Percentiles rank a stretch among this genome's conserved stretches.
Evolutionary conservation across 2,797 vertebrate species (phyloP).

Genomic region (Kryptopterus vitreolus): DNA sequence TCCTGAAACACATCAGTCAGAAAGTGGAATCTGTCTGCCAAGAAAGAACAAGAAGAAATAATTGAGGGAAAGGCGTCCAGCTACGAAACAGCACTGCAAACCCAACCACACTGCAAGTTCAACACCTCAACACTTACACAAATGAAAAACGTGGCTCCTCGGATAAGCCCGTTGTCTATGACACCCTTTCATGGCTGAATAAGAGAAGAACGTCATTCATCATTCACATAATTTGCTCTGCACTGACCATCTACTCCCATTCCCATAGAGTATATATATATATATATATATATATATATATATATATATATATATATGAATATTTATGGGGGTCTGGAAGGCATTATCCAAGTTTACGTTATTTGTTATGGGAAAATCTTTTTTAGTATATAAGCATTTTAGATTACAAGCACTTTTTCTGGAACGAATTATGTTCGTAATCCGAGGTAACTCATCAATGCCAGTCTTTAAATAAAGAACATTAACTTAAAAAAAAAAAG

Average conservation of each 20-base stretch:
- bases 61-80: slow-evolving; percentile 13
- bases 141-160: slow-evolving; percentile 74
- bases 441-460: no score
- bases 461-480: no score
- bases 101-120: slow-evolving; percentile 43
- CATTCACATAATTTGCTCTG: slow-evolving; percentile 44
- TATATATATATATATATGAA: no score
- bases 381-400: no score
- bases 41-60: slow-evolving; percentile 30
- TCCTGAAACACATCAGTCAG: slow-evolving; percentile 24
- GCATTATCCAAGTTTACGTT: no score
- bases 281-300: no score
- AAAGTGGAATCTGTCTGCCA: slow-evolving; percentile 29
- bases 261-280: neutral
- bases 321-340: no score
- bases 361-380: no score
- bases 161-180: slow-evolving; percentile 71
- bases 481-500: no score
- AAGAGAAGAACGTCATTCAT: slow-evolving; percentile 61
- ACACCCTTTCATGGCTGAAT: slow-evolving; percentile 73
- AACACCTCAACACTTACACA: slow-evolving; percentile 73
- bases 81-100: slow-evolving; percentile 64
- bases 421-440: no score
- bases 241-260: slow-evolving; percentile 35
- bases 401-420: no score